Conservation (phyloP, 2,113 vertebrate species). For the Trichomycterus rosablanca region DNA sequence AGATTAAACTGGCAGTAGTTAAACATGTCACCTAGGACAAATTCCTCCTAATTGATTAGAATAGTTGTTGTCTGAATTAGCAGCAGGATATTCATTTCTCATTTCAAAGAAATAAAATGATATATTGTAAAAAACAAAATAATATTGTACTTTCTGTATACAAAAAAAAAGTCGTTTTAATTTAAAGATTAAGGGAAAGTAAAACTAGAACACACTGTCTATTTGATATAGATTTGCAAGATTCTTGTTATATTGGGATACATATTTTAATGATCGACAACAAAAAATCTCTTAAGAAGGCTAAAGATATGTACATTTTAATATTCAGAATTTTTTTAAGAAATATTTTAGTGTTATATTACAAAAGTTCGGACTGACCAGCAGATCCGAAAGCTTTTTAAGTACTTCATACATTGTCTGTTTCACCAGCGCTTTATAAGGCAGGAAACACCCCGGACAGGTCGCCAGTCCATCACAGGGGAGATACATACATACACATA, state of each 20-base stretch:
- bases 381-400: constrained; percentile 55
- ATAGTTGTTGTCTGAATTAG: constrained; percentile 3
- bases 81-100: too few relatives aligned
- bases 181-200: neutral
- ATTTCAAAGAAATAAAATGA: too few relatives aligned
- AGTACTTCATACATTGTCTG: too few relatives aligned
- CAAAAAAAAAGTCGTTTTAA: neutral
- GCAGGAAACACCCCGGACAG: too few relatives aligned
- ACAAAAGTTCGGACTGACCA: constrained; percentile 56
- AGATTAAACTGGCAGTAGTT: too few relatives aligned
- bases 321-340: constrained; percentile 29
- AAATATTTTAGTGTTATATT: neutral
- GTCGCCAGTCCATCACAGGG: too few relatives aligned
- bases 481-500: too few relatives aligned
- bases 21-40: too few relatives aligned
- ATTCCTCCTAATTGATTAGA: neutral
- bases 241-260: neutral
- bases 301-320: constrained; percentile 16
- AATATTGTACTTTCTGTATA: constrained; percentile 15
- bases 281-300: neutral
- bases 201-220: neutral
- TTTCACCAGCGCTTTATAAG: too few relatives aligned
- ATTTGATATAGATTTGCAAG: neutral
- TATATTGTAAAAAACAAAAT: neutral
- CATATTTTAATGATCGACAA: neutral